Evolutionary conservation across 2,888 invertebrate genomes (phyloP).

Genomic region (Melipona bicolor): DNA sequence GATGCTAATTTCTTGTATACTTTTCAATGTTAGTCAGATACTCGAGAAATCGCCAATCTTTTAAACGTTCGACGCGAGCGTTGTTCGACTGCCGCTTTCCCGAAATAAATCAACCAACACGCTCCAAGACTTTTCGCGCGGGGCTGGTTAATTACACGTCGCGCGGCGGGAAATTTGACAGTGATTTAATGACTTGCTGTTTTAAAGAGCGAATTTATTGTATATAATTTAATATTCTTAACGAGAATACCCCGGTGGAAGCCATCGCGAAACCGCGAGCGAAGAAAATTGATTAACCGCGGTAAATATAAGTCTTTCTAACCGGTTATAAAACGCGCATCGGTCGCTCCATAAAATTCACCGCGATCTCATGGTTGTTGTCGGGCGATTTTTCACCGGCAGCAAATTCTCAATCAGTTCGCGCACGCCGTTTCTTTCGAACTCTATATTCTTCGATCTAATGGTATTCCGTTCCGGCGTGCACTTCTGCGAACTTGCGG

Average conservation of each 20-base stretch:
- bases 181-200: constrained; percentile 13
- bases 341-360: background rate
- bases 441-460: background rate
- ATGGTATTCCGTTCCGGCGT: background rate
- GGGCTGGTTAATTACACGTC: constrained; percentile 21
- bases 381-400: background rate
- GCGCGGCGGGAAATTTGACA: constrained; percentile 4
- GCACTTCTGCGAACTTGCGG: background rate
- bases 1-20: background rate
- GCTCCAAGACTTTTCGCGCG: background rate
- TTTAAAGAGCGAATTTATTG: background rate
- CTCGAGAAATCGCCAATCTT: no score
- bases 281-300: constrained; percentile 11
- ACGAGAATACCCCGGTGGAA: background rate
- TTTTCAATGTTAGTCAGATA: background rate
- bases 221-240: constrained; percentile 17
- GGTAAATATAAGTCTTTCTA: background rate
- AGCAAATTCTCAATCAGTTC: background rate
- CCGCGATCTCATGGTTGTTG: background rate
- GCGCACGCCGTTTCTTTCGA: background rate
- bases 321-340: background rate
- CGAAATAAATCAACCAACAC: background rate
- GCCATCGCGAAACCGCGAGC: background rate
- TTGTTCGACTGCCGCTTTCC: background rate
- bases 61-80: constrained; percentile 6